Evolutionary conservation across 2,888 invertebrate species (phyloP).

Genomic region (Drosophila subquinaria): DNA sequence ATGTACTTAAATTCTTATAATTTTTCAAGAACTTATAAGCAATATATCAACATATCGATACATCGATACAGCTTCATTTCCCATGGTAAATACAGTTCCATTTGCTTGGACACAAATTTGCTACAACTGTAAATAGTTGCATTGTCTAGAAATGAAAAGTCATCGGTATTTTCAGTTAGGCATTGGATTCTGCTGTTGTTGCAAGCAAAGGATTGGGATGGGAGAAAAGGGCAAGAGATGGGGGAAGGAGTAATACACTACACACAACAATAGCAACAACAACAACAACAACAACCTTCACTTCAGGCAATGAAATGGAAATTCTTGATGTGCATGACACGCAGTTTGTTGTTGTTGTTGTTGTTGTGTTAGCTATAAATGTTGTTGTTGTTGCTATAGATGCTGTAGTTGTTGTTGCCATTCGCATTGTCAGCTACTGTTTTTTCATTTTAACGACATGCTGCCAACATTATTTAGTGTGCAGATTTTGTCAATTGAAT

Average conservation of each 20-base stretch:
- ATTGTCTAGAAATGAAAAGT: slow-evolving; percentile 31
- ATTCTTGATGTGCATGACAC: background rate
- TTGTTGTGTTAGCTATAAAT: too few species aligned
- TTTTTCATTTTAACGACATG: slow-evolving; percentile 14
- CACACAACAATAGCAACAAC: background rate
- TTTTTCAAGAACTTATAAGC: too few species aligned
- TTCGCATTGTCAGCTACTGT: slow-evolving; percentile 4
- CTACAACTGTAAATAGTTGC: too few species aligned
- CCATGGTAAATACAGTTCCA: too few species aligned
- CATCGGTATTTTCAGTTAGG: slow-evolving; percentile 37
- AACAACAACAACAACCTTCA: background rate
- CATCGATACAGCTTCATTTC: too few species aligned
- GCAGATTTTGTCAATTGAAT: slow-evolving; percentile 1
- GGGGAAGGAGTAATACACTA: background rate
- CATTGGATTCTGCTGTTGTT: too few species aligned
- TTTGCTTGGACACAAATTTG: too few species aligned
- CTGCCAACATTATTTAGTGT: slow-evolving; percentile 7
- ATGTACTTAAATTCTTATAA: too few species aligned
- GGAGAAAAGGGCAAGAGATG: background rate
- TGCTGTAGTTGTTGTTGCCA: background rate
- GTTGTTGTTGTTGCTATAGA: background rate
- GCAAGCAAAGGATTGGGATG: too few species aligned
- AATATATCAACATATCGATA: too few species aligned
- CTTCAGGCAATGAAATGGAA: background rate
- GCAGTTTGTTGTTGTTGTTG: background rate